Base-by-base conservation (phyloP, 2,888 invertebrate genomes). In the Drosophila anceps region DNA sequence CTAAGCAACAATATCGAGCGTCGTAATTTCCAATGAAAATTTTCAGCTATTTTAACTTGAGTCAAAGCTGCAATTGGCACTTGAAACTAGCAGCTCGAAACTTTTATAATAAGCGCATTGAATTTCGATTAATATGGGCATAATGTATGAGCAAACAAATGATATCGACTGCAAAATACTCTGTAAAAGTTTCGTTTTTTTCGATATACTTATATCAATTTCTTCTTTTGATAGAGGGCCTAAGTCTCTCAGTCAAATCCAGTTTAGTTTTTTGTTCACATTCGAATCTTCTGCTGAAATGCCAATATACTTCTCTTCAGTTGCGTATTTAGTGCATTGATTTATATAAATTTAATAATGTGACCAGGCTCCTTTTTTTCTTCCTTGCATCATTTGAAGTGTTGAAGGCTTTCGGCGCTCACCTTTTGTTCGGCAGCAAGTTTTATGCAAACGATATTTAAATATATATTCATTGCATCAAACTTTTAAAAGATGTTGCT, bases 381-480 rank as follows among this genome's bases (percentile, higher is more conserved):
- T 61, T 63, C 27, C 44, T 7, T 24, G 33, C 4, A 33, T 39
- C n/a, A n/a, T 39, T 9, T 29, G 9, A 20, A 51, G 18, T 44
- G 37, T 13, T 50, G 31, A 35, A 13, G 55, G 48, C 35, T 29
- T 44, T 6, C 13, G 6, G 4, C 24, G 60, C 57, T 44, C 46
- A 64, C 67, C 68, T 67, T 60, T 64, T 64, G 65, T 66, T 55
- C 33, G 59, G 58, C 50, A 4, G 31, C 15, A 54, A 74, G 54
- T 66, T 78, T 73, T 78, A 75, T 73, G 63, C 67, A 82, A 85
- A 77, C 83, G 73, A 79, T 85, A 76, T 86, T 78, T 82, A 82
- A 79, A 88, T 79, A 76, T 79, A 76, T 81, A 88, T 90, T 90
- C 81, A 86, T 85, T 74, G 88, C 44, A 27, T 9, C 51, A 70